phyloP scores from a whole-genome alignment of 2,113 vertebrate genomes.

The Agapornis roseicollis region DNA sequence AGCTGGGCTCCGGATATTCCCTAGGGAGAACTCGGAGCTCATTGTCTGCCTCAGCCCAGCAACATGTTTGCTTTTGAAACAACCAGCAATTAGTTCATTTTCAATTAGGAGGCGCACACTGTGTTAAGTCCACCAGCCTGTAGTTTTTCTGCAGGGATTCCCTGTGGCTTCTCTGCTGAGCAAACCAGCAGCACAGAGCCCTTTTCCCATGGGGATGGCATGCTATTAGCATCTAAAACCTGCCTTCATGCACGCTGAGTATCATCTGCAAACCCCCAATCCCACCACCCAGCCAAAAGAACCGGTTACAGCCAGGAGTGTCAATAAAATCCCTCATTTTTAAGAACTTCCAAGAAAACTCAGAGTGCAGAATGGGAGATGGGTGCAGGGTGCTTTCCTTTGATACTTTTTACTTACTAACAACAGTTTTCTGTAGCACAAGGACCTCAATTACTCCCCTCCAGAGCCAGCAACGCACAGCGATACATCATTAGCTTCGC shows the following conservation, averaged over 20 bases:
- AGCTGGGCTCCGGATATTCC: background rate
- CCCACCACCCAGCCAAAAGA: background rate
- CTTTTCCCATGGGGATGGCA: background rate
- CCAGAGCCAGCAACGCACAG: background rate
- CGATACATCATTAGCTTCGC: background rate
- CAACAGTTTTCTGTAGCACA: background rate
- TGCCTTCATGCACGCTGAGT: background rate
- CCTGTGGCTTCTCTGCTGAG: background rate
- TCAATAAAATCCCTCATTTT: background rate
- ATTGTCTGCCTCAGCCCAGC: background rate
- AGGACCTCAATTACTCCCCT: background rate
- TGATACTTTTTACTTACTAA: slow-evolving; percentile 12
- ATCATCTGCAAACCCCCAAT: background rate
- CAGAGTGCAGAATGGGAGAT: background rate
- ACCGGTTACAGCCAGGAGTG: accelerated
- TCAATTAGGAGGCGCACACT: background rate
- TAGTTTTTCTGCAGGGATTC: background rate
- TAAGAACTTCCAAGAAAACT: background rate
- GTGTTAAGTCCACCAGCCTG: background rate
- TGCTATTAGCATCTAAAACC: background rate
- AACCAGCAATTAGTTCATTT: background rate
- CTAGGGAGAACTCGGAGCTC: background rate
- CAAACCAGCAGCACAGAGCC: background rate
- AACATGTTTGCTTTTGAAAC: background rate
- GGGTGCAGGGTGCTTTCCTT: background rate